phyloP scores from a whole-genome alignment of 2,888 invertebrate genomes.

The Drosophila anomalata region DNA sequence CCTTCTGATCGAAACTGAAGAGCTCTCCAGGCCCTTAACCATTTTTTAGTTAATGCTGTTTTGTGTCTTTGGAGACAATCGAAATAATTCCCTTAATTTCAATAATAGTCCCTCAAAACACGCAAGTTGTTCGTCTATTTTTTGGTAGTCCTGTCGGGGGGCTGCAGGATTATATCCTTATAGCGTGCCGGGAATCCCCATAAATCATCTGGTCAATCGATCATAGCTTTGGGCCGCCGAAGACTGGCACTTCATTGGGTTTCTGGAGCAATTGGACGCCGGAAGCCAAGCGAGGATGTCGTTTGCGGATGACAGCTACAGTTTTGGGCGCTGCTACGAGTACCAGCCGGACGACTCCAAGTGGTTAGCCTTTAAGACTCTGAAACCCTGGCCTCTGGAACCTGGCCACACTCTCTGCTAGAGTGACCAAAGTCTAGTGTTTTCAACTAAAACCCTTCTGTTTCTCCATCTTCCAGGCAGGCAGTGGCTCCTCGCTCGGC shows the following conservation, averaged over 20 bases:
- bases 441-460: too few species aligned
- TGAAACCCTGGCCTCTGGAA: too few species aligned
- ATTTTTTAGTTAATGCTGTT: neutral
- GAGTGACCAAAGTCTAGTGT: too few species aligned
- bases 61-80: slow-evolving; percentile 1
- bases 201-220: slow-evolving; percentile 61
- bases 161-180: slow-evolving; percentile 5
- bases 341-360: slow-evolving; percentile 54
- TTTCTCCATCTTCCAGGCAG: slow-evolving; percentile 47
- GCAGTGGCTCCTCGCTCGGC: slow-evolving; percentile 27
- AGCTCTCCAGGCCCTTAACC: too few species aligned
- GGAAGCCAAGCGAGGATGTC: slow-evolving; percentile 66
- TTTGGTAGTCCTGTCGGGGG: neutral
- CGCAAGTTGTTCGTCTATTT: slow-evolving; percentile 20
- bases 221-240: slow-evolving; percentile 26
- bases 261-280: slow-evolving; percentile 24
- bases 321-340: slow-evolving; percentile 69
- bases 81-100: slow-evolving; percentile 9
- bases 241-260: slow-evolving; percentile 2
- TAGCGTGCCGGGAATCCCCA: slow-evolving; percentile 54
- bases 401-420: neutral
- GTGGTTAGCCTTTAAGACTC: slow-evolving; percentile 49
- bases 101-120: slow-evolving; percentile 2
- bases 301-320: slow-evolving; percentile 80
- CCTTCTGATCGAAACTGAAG: too few species aligned